A percentile compares a stretch with the other conserved stretches of the same genome.
Evolutionary conservation across 2,797 vertebrate species (phyloP).

Genomic region (Pangasius larnaudii): DNA sequence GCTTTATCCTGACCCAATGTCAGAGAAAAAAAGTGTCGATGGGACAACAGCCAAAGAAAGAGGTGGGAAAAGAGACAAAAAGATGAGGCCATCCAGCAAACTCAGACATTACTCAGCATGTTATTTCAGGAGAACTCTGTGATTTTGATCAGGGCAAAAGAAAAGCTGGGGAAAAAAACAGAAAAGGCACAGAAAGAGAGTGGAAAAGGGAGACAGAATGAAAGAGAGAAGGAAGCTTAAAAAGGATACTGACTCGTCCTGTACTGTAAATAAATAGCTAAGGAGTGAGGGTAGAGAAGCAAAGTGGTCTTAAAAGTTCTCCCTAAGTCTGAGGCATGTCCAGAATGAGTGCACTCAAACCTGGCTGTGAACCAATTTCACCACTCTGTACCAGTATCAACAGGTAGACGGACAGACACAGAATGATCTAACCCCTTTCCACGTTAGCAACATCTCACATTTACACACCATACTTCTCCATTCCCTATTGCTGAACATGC

Average conservation of each 20-base stretch:
- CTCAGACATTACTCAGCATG: slow-evolving; percentile 76
- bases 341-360: slow-evolving; percentile 4
- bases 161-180: slow-evolving; percentile 48
- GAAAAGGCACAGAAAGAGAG: slow-evolving; percentile 53
- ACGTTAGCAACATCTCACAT: not conserved
- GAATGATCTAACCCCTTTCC: slow-evolving; percentile 8
- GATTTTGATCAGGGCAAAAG: slow-evolving; percentile 61
- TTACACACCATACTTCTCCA: slow-evolving; percentile 16
- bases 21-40: slow-evolving; percentile 53
- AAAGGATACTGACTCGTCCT: not conserved
- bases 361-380: slow-evolving; percentile 8
- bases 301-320: slow-evolving; percentile 17
- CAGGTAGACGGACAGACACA: slow-evolving; percentile 36
- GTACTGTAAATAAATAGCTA: slow-evolving; percentile 26
- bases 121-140: slow-evolving; percentile 69
- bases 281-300: slow-evolving; percentile 23
- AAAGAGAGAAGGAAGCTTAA: not conserved
- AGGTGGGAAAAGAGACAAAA: slow-evolving; percentile 38
- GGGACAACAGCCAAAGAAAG: slow-evolving; percentile 52
- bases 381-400: not conserved
- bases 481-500: not conserved
- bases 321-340: not conserved
- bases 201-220: not conserved
- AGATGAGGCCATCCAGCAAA: slow-evolving; percentile 63
- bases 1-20: slow-evolving; percentile 57